Base-by-base conservation (phyloP, 2,797 vertebrate genomes). In the Enteromius afrohamiltoni region DNA sequence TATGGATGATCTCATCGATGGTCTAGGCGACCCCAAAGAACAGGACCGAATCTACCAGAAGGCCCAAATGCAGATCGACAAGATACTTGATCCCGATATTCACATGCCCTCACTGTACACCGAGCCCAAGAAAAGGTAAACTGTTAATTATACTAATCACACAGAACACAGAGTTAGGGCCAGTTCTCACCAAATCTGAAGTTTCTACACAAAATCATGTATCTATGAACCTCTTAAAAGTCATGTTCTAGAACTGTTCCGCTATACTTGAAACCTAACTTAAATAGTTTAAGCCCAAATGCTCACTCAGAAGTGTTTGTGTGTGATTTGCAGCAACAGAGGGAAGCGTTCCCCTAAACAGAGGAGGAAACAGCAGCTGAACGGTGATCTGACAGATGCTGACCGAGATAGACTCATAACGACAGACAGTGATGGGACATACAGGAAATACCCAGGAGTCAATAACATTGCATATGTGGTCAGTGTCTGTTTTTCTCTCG, bases 401-500 rank as follows among this genome's bases (percentile, higher is more conserved):
- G 98, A 99, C 91, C 96, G 96, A 91, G 98, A 99, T 92, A 93
- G 97, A 23, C 94, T 99, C 45, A 97, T 99, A 91, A 89, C 89
- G 49, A 97, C 97, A 0, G 98, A 99, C 91, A 96, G 94, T 1
- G 98, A 99, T 0, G 96, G 96, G 21, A 96, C 95, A 0, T 99
- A 97, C 91, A 97, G 96, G 85, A 96, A 96, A 90, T 97, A 96
- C 67, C 98, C 98, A 0, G 98, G 98, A 31, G 96, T 99, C 91
- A 97, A 96, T 92, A 99, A 99, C 84, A 96, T 97, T 1, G 98
- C 97, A 40, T 99, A 97, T 62, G 95, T 98, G 81, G 98, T 98
- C 89, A 93, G 96, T 88, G 78, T 40, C 11, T 19, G 16, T 31
- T 26, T 34, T 49, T 79, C 21, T 42, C 29, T 3, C 14, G 42